Conservation (phyloP, 2,113 vertebrate genomes). For the Lipotes vexillifer region DNA sequence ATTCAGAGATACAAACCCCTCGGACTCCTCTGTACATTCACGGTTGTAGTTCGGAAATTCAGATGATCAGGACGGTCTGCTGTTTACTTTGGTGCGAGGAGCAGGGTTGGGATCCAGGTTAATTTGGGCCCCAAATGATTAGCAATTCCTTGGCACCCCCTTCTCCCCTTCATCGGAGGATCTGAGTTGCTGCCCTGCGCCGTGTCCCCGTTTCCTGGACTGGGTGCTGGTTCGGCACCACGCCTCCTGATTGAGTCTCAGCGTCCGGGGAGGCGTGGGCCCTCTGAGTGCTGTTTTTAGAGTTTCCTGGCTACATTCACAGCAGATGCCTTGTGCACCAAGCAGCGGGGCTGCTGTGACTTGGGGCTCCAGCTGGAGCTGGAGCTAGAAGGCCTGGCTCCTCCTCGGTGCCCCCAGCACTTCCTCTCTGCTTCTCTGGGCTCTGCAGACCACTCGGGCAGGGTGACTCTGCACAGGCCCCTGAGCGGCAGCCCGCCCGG, state of each 20-base stretch:
- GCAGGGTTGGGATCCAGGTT: not conserved
- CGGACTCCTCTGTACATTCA: accelerated
- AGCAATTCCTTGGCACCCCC: not conserved
- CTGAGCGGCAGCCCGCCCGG: accelerated
- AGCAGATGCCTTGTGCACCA: accelerated
- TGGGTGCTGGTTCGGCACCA: not conserved
- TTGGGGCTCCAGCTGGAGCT: accelerated
- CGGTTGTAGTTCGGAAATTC: not conserved
- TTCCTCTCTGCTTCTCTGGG: not conserved
- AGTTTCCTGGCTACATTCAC: not conserved
- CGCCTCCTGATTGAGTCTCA: not conserved
- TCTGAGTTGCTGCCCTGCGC: not conserved
- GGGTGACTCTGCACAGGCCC: accelerated
- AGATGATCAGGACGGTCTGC: accelerated
- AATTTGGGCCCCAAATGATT: accelerated
- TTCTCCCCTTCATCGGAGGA: not conserved
- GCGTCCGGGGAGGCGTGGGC: accelerated
- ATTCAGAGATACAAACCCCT: too few relatives aligned
- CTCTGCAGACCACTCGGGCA: not conserved
- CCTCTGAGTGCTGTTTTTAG: accelerated
- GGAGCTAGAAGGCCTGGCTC: not conserved
- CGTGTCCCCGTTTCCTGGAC: accelerated
- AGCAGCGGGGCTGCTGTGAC: accelerated
- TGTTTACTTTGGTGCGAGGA: accelerated
- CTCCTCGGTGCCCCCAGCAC: accelerated